Evolutionary conservation across 2,113 vertebrate species (phyloP).

Genomic region (Nibea albiflora): DNA sequence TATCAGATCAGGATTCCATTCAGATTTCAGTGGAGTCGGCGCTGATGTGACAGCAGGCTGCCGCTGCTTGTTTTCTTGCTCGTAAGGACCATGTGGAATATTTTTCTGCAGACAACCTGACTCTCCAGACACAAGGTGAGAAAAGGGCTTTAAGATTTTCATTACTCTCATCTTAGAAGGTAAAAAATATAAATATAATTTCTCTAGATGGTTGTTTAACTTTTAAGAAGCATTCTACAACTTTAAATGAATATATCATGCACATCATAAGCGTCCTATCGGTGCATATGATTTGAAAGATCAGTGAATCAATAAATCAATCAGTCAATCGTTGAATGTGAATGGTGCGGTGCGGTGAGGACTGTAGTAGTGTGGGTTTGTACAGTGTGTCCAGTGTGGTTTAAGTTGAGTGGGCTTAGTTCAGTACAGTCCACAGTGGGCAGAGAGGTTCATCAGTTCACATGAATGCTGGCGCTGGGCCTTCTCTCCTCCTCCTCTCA

Average conservation of each 20-base stretch:
- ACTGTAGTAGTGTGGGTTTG: slow-evolving; percentile 44
- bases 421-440: slow-evolving; percentile 64
- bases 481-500: slow-evolving; percentile 63
- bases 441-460: slow-evolving; percentile 71
- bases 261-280: neutral
- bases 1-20: neutral
- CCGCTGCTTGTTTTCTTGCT: neutral
- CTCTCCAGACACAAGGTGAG: slow-evolving; percentile 56
- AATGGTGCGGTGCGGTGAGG: slow-evolving; percentile 2
- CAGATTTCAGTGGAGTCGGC: fast-evolving
- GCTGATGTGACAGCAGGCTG: neutral
- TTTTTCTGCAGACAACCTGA: slow-evolving; percentile 44
- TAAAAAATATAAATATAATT: neutral
- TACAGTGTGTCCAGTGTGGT: slow-evolving; percentile 58
- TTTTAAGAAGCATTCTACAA: neutral
- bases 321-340: neutral
- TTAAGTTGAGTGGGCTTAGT: slow-evolving; percentile 53
- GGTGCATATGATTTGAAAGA: neutral
- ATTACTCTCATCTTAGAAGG: neutral
- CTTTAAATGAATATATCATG: no score
- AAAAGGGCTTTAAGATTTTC: neutral
- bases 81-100: slow-evolving; percentile 41
- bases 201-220: neutral
- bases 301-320: neutral
- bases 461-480: slow-evolving; percentile 68